phyloP scores from a whole-genome alignment of 2,888 invertebrate species.

The Agonopterix arenella region DNA sequence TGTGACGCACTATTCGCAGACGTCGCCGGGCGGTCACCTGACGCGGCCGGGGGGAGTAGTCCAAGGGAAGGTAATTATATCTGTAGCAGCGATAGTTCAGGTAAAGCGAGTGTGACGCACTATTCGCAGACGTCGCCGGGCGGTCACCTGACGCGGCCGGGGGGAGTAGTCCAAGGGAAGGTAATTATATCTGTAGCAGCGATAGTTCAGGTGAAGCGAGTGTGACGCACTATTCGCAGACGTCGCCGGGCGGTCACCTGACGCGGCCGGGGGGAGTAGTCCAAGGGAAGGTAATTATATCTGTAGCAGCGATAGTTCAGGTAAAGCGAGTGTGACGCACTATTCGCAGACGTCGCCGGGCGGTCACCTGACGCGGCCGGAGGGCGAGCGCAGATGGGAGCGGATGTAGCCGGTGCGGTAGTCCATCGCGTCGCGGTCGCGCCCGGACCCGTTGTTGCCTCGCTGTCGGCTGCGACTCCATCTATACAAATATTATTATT shows the following conservation, averaged over 20 bases:
- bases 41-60: constrained; percentile 92
- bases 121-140: constrained; percentile 13
- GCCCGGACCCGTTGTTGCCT: constrained; percentile 58
- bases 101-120: neutral
- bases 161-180: constrained; percentile 75
- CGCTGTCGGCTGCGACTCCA: constrained; percentile 89
- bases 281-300: neutral
- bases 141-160: constrained; percentile 95
- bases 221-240: neutral
- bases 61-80: neutral
- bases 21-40: constrained; percentile 82
- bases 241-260: constrained; percentile 82
- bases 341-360: constrained; percentile 13
- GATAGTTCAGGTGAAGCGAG: neutral
- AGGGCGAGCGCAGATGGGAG: constrained; percentile 93
- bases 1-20: neutral
- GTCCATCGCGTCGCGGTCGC: constrained; percentile 83
- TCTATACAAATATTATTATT: constrained; percentile 54
- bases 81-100: neutral
- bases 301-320: neutral
- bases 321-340: neutral
- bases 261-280: constrained; percentile 92
- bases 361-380: constrained; percentile 95
- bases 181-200: neutral
- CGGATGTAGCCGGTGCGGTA: constrained; percentile 93